A percentile compares a stretch with the other conserved stretches of the same genome.
phyloP scores from a whole-genome alignment of 2,888 invertebrate species.

The Toxonevra muliebris region DNA sequence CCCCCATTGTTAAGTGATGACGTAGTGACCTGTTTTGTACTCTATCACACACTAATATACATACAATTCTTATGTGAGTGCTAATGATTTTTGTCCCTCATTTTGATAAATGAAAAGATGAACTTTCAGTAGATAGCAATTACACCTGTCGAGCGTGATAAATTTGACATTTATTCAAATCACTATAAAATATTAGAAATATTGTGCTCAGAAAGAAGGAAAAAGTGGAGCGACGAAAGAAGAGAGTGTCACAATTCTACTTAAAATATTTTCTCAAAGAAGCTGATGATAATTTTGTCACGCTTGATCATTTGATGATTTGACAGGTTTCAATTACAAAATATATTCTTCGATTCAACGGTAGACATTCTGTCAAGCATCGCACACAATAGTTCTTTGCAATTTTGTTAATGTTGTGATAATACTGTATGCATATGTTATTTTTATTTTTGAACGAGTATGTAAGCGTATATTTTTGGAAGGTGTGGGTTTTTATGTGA shows the following conservation, averaged over 20 bases:
- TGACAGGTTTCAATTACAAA: slow-evolving; percentile 31
- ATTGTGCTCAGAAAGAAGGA: neutral
- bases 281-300: slow-evolving; percentile 11
- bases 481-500: too few relatives aligned
- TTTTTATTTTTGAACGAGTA: too few relatives aligned
- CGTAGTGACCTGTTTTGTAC: slow-evolving; percentile 2
- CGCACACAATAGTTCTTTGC: neutral
- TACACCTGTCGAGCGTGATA: slow-evolving; percentile 11
- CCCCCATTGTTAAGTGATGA: neutral
- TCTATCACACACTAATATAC: too few relatives aligned
- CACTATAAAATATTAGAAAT: neutral
- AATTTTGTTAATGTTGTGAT: neutral
- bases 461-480: too few relatives aligned
- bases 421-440: too few relatives aligned
- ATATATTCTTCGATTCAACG: neutral
- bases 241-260: too few relatives aligned
- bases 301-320: slow-evolving; percentile 40
- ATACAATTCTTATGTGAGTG: neutral
- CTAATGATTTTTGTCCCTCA: neutral
- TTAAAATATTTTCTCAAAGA: slow-evolving; percentile 1
- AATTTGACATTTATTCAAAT: too few relatives aligned
- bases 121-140: slow-evolving; percentile 12
- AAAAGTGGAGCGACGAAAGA: neutral
- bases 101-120: neutral
- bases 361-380: too few relatives aligned